phyloP scores from a whole-genome alignment of 1,140 invertebrate species.

The Homalodisca vitripennis region DNA sequence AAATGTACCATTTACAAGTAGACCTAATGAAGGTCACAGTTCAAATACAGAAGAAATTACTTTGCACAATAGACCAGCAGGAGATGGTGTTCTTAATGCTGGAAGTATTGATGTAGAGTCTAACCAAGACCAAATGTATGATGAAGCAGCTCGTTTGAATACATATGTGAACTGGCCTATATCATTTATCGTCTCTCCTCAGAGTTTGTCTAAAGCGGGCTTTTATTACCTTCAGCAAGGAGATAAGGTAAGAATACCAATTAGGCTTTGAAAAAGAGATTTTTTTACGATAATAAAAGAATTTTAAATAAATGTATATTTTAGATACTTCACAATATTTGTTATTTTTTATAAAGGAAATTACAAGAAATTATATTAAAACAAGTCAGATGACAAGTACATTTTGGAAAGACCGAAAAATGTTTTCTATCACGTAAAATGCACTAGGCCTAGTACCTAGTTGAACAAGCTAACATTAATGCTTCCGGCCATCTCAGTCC shows the following conservation, averaged over 20 bases:
- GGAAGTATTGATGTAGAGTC: background rate
- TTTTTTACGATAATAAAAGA: too few species aligned
- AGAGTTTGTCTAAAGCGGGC: conserved; percentile 74
- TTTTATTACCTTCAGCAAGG: conserved; percentile 69
- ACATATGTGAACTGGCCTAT: conserved; percentile 67
- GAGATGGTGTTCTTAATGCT: background rate
- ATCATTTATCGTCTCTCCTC: conserved; percentile 57
- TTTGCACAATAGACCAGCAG: background rate
- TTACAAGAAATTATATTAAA: too few species aligned
- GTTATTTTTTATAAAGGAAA: too few species aligned
- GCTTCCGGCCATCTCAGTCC: too few species aligned
- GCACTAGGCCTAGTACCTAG: too few species aligned
- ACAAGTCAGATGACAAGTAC: too few species aligned
- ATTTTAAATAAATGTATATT: too few species aligned
- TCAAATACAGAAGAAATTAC: background rate
- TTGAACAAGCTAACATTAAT: too few species aligned
- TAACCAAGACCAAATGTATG: conserved; percentile 33
- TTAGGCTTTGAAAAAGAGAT: too few species aligned
- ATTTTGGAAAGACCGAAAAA: too few species aligned
- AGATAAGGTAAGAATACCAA: conserved; percentile 58
- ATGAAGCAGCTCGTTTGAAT: conserved; percentile 53
- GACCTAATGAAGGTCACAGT: background rate
- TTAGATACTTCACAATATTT: too few species aligned
- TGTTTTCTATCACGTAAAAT: too few species aligned
- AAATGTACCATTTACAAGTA: conserved; percentile 56